phyloP scores from a whole-genome alignment of 2,888 invertebrate species.

The Bedellia somnulentella region DNA sequence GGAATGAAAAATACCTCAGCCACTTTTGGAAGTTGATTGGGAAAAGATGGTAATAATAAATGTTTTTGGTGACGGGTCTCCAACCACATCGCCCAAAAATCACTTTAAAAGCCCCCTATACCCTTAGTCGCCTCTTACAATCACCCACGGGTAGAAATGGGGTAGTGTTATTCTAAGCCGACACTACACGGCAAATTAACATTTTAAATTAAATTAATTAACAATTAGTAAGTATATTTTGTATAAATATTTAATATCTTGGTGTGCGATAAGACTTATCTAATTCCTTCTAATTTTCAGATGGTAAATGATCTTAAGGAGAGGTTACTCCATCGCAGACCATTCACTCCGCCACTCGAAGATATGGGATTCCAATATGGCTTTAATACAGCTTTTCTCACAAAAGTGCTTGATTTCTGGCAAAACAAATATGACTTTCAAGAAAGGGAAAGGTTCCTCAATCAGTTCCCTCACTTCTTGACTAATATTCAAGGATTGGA shows the following conservation, averaged over 20 bases:
- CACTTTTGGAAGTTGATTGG: no score
- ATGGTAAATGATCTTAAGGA: conserved; percentile 53
- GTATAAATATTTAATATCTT: no score
- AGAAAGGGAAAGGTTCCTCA: conserved; percentile 61
- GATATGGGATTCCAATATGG: conserved; percentile 62
- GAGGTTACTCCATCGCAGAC: conserved; percentile 50
- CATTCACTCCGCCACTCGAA: conserved; percentile 31
- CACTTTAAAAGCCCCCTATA: no score
- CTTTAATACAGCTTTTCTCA: conserved; percentile 50
- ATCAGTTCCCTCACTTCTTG: conserved; percentile 68
- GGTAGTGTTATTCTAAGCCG: no score
- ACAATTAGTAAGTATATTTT: not conserved
- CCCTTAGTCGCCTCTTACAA: no score
- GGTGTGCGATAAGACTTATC: not conserved
- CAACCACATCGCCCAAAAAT: no score
- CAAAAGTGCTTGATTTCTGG: conserved; percentile 60
- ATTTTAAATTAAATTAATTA: no score
- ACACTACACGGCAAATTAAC: no score
- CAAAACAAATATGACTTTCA: conserved; percentile 67
- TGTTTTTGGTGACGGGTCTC: no score
- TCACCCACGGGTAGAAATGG: no score
- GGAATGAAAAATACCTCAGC: no score
- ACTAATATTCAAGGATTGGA: conserved; percentile 72
- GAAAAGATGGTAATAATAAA: no score
- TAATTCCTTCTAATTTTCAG: conserved; percentile 18